phyloP scores from a whole-genome alignment of 1,140 invertebrate genomes.

The Himalopsyche phryganea region DNA sequence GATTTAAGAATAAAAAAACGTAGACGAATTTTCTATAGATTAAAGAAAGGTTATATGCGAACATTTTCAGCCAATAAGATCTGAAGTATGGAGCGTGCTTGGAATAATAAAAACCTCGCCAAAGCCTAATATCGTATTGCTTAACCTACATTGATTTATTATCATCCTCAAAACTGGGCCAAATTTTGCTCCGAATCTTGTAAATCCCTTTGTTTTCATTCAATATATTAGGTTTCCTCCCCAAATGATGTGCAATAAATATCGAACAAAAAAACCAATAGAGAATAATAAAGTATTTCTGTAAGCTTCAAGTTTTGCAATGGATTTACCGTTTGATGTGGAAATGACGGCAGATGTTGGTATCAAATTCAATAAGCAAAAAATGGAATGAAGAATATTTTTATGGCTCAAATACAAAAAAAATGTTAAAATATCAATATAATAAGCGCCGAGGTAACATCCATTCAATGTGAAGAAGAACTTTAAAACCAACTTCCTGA shows the following conservation, averaged over 20 bases:
- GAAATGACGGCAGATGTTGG: conserved; percentile 25
- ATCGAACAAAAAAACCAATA: conserved; percentile 12
- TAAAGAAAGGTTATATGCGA: too few relatives aligned
- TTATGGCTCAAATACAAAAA: too few relatives aligned
- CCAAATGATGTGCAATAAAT: conserved; percentile 26
- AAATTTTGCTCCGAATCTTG: conserved; percentile 6
- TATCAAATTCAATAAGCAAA: neutral
- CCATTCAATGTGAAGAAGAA: too few relatives aligned
- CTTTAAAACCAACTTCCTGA: too few relatives aligned
- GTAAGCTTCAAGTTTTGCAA: conserved; percentile 13
- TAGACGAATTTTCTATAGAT: too few relatives aligned
- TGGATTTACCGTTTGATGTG: conserved; percentile 22
- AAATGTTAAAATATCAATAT: too few relatives aligned
- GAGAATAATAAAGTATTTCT: conserved; percentile 1
- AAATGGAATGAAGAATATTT: too few relatives aligned
- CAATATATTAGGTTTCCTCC: conserved; percentile 28
- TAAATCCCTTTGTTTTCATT: conserved; percentile 23
- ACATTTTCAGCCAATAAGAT: too few relatives aligned
- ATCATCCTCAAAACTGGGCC: conserved; percentile 30
- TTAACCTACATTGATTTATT: conserved; percentile 30
- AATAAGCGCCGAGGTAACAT: too few relatives aligned
- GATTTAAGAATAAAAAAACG: too few relatives aligned
- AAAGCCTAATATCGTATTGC: conserved; percentile 19
- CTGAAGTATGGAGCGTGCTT: conserved; percentile 19
- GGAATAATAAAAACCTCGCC: conserved; percentile 22